Evolutionary conservation across 2,888 invertebrate genomes (phyloP).

Genomic region (Plebejus melissa): DNA sequence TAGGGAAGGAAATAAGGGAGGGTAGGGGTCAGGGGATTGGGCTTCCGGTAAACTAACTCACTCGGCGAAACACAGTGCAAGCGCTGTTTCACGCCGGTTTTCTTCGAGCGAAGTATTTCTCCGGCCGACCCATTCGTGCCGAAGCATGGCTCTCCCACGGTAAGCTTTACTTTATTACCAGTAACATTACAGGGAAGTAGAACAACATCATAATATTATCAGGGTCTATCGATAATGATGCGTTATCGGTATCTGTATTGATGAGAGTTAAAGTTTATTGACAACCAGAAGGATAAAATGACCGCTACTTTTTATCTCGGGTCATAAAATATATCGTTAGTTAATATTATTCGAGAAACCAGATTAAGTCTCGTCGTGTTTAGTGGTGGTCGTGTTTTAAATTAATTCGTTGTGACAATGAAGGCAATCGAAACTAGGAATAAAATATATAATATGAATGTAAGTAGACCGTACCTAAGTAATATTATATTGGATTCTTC

Average conservation of each 20-base stretch:
- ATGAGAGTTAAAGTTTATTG: conserved; percentile 46
- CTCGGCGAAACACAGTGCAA: too few species aligned
- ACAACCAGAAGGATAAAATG: conserved; percentile 51
- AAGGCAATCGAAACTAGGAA: conserved; percentile 55
- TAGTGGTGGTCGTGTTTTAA: conserved; percentile 29
- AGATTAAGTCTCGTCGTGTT: conserved; percentile 42
- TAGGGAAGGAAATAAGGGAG: too few species aligned
- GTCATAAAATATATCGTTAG: conserved; percentile 32
- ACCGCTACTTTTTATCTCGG: conserved; percentile 42
- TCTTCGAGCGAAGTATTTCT: too few species aligned
- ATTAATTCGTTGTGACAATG: conserved; percentile 37
- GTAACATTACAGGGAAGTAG: not conserved
- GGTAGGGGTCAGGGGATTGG: too few species aligned
- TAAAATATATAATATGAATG: conserved; percentile 35
- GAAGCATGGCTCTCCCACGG: too few species aligned
- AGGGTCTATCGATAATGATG: not conserved
- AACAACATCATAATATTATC: not conserved
- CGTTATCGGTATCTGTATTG: conserved; percentile 13
- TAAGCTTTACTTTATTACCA: too few species aligned
- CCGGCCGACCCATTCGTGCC: too few species aligned
- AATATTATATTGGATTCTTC: not conserved
- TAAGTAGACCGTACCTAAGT: conserved; percentile 33
- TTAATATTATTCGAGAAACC: conserved; percentile 39
- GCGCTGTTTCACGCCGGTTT: too few species aligned
- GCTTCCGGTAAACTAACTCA: too few species aligned